These are phyloP conservation scores for Choreutis nemorana DNA, from an alignment of 2,888 invertebrate genomes.

Conservation along the genomic window DNA sequence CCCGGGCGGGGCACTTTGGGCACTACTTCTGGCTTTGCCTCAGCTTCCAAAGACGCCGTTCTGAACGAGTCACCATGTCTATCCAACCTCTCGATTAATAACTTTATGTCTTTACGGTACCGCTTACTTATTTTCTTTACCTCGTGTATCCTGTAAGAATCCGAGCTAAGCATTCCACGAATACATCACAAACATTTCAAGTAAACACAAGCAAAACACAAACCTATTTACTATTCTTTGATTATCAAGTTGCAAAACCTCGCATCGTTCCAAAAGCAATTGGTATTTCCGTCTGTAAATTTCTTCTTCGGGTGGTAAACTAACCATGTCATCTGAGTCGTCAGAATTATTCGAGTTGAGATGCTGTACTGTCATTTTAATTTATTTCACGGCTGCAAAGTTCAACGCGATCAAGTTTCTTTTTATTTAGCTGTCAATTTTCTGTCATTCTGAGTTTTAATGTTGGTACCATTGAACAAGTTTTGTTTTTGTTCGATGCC, in stretches of 20 bases:
- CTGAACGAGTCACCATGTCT: constrained; percentile 76
- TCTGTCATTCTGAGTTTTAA: no score
- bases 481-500: no score
- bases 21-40: constrained; percentile 40
- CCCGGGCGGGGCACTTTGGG: constrained; percentile 24
- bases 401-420: constrained; percentile 51
- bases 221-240: constrained; percentile 75
- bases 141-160: constrained; percentile 69
- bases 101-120: constrained; percentile 73
- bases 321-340: constrained; percentile 64
- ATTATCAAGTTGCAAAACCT: constrained; percentile 79
- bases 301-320: constrained; percentile 68
- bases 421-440: constrained; percentile 36
- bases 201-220: constrained; percentile 21
- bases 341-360: constrained; percentile 63
- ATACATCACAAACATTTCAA: constrained; percentile 12
- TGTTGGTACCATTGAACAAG: no score
- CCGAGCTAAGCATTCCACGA: constrained; percentile 11
- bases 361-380: constrained; percentile 66
- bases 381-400: constrained; percentile 58
- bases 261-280: constrained; percentile 75
- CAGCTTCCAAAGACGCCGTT: constrained; percentile 67
- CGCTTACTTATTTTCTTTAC: constrained; percentile 74
- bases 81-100: constrained; percentile 73
- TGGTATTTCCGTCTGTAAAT: constrained; percentile 78